Conservation (phyloP, 2,888 invertebrate genomes). For the Dryococelus australis region DNA sequence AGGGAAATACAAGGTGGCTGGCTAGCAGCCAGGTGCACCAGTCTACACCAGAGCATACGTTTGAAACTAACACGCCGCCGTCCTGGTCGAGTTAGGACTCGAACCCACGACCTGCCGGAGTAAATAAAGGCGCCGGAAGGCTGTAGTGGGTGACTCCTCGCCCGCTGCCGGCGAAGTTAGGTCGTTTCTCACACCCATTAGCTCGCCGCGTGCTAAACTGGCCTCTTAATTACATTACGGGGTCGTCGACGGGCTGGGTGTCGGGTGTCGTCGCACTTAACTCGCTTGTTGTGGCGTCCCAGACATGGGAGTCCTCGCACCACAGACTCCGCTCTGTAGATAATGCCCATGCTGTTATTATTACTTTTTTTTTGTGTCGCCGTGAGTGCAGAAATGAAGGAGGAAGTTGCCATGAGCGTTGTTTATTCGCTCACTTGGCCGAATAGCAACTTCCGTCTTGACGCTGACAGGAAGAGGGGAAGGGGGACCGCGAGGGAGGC, state of each 20-base stretch:
- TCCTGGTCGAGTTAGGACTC: no score
- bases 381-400: not conserved
- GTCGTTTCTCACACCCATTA: constrained; percentile 8
- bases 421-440: constrained; percentile 6
- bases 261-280: not conserved
- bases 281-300: not conserved
- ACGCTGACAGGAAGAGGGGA: not conserved
- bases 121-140: no score
- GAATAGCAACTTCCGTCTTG: constrained; percentile 16
- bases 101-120: no score
- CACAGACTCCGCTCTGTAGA: not conserved
- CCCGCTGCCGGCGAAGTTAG: not conserved
- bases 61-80: no score
- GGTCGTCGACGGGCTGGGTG: not conserved
- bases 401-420: constrained; percentile 10
- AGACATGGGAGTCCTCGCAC: not conserved
- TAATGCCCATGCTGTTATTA: not conserved
- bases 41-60: no score
- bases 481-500: not conserved
- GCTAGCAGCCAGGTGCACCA: no score
- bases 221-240: not conserved
- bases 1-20: no score
- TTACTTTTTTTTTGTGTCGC: not conserved
- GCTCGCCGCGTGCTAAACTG: not conserved
- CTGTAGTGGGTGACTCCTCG: no score